phyloP scores from a whole-genome alignment of 2,113 vertebrate genomes.

The Dendropsophus ebraccatus region DNA sequence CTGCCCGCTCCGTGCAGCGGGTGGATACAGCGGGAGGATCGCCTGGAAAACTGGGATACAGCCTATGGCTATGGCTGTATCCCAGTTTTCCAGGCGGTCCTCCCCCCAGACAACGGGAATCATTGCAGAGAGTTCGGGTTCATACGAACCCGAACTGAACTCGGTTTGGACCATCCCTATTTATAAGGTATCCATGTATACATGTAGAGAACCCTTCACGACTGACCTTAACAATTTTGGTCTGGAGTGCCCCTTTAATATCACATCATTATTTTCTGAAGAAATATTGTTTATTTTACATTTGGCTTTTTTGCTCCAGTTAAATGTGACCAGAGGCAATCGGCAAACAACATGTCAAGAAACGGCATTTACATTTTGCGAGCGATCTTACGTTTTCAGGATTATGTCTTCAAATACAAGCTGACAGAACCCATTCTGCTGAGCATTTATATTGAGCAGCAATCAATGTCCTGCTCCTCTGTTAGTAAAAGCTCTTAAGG shows the following conservation, averaged over 20 bases:
- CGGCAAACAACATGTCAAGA: background rate
- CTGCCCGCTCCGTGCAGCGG: too few relatives aligned
- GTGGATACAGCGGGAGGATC: too few relatives aligned
- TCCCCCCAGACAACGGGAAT: too few relatives aligned
- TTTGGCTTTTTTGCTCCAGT: constrained; percentile 6
- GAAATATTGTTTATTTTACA: background rate
- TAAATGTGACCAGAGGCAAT: background rate
- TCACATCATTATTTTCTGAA: background rate
- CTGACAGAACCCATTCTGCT: constrained; percentile 64
- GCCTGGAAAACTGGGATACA: too few relatives aligned
- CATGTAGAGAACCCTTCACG: background rate
- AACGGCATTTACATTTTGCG: background rate
- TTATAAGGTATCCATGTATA: too few relatives aligned
- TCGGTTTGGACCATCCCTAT: too few relatives aligned
- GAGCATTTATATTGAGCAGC: constrained; percentile 65
- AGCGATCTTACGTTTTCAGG: constrained; percentile 19
- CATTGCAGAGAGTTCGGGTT: too few relatives aligned
- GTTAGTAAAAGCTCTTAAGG: constrained; percentile 78
- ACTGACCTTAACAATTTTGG: background rate
- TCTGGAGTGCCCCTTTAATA: background rate
- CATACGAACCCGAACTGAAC: too few relatives aligned
- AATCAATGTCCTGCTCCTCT: constrained; percentile 72
- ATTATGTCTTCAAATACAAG: constrained; percentile 52
- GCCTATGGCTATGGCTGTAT: too few relatives aligned
- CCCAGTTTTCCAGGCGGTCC: too few relatives aligned